A percentile compares a stretch with the other conserved stretches of the same genome.
Evolutionary conservation across 1,140 invertebrate genomes (phyloP).

Genomic region (Ptiloglossa arizonensis): DNA sequence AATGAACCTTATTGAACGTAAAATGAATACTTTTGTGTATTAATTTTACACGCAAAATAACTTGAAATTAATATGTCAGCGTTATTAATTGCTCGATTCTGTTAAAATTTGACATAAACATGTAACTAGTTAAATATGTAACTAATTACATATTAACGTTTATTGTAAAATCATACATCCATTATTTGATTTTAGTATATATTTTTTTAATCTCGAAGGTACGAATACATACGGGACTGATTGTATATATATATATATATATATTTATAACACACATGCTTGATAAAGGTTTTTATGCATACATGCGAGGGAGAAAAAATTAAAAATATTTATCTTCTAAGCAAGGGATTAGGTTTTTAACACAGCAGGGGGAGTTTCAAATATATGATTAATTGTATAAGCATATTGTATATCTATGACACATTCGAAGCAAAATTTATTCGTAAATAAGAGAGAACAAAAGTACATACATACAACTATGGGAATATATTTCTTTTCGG

Average conservation of each 20-base stretch:
- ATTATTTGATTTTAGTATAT: no score
- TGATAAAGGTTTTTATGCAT: neutral
- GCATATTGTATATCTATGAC: neutral
- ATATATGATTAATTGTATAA: neutral
- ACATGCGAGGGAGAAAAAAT: neutral
- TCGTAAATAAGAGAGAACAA: conserved; percentile 46
- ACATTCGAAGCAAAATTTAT: conserved; percentile 54
- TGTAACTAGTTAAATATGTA: no score
- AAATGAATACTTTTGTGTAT: no score
- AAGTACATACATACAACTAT: conserved; percentile 30
- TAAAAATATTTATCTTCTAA: neutral
- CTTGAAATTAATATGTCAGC: no score
- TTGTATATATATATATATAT: neutral
- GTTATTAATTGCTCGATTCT: no score
- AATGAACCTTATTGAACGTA: no score
- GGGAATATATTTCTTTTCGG: neutral
- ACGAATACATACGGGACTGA: no score
- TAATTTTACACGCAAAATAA: no score
- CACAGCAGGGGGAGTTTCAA: neutral
- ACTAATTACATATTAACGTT: no score
- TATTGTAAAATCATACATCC: no score
- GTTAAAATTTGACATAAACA: no score
- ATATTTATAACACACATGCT: neutral
- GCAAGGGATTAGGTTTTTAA: neutral
- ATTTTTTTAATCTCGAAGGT: no score